Base-by-base conservation (phyloP, 2,888 invertebrate species). In the Scaptomyza reducta region DNA sequence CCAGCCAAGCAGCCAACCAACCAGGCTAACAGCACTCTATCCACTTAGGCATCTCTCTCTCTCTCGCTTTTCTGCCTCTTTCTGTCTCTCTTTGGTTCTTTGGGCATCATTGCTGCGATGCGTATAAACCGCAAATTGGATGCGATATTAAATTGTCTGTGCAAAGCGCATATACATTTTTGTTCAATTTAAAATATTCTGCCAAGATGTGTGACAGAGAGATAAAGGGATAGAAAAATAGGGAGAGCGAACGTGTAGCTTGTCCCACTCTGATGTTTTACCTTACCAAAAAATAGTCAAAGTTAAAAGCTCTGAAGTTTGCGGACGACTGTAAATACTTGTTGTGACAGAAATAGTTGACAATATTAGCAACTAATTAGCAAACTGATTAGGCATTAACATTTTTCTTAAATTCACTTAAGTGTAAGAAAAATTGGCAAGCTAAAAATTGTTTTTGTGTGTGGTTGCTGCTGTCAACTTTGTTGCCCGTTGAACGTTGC, bases 61-160 rank as follows among this genome's bases (percentile, higher is more conserved):
- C n/a, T 33, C 11, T 11, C 13, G 33, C 38, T 31, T 7, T 3
- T 14, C 10, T 45, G 10, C 46, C 27, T 31, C 46, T 29, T 18
- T 14, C 31, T 11, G 14, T 38, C 14, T 38, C 40, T 3, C 40
- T 40, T 16, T 3, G 9, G 16, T 11, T 33, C 55, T 60, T n/a
- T 42, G 61, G 14, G 62, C 31, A 38, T 50, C 49, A 47, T 66
- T 72, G 73, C 69, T 79, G 75, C 81, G 87, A 89, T 79, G 88
- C 88, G 89, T 84, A 90, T 89, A 90, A 90, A 90, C 91, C 91
- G 89, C 91, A 91, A 91, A 91, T 91, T 91, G 91, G 91, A 91
- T 90, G 89, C 88, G 89, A 90, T 91, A 91, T 90, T 91, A 91
- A 91, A 91, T 91, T 91, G 90, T 88, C 90, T 90, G 91, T 91